These are phyloP conservation scores for Colletes latitarsis DNA, from an alignment of 1,140 invertebrate genomes.

Conservation along the genomic window DNA sequence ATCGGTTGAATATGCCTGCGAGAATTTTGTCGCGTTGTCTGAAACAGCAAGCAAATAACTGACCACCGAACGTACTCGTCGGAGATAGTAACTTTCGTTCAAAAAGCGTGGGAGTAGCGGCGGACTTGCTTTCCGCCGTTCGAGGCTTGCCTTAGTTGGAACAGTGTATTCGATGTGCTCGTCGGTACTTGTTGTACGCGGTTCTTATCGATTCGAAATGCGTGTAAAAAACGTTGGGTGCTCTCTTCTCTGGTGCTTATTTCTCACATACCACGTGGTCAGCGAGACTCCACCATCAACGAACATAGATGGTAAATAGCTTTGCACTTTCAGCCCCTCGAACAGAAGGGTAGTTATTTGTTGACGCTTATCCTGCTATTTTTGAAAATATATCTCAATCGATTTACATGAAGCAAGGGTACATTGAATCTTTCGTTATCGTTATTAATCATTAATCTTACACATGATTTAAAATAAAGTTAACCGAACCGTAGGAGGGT, in stretches of 20 bases:
- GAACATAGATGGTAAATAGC: constrained; percentile 59
- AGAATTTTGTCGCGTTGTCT: neutral
- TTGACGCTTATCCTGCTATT: neutral
- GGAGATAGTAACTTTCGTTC: constrained; percentile 38
- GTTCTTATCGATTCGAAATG: constrained; percentile 15
- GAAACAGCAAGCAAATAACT: neutral
- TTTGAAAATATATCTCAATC: neutral
- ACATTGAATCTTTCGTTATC: neutral
- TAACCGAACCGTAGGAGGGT: too few relatives aligned
- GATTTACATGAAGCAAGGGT: neutral
- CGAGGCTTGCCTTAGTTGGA: neutral
- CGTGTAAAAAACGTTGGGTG: constrained; percentile 37
- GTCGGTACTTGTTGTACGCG: too few relatives aligned
- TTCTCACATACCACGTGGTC: constrained; percentile 61
- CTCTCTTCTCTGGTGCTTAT: constrained; percentile 56
- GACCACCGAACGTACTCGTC: constrained; percentile 19
- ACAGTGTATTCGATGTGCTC: constrained; percentile 19
- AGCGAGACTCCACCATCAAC: constrained; percentile 47
- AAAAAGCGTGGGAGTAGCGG: constrained; percentile 49
- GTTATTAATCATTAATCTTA: neutral
- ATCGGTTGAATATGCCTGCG: neutral
- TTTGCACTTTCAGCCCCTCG: neutral
- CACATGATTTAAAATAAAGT: neutral
- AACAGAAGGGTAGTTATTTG: neutral
- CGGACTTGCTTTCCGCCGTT: constrained; percentile 29